Evolutionary conservation across 2,113 vertebrate species (phyloP).

Genomic region (Hippocampus mohnikei): DNA sequence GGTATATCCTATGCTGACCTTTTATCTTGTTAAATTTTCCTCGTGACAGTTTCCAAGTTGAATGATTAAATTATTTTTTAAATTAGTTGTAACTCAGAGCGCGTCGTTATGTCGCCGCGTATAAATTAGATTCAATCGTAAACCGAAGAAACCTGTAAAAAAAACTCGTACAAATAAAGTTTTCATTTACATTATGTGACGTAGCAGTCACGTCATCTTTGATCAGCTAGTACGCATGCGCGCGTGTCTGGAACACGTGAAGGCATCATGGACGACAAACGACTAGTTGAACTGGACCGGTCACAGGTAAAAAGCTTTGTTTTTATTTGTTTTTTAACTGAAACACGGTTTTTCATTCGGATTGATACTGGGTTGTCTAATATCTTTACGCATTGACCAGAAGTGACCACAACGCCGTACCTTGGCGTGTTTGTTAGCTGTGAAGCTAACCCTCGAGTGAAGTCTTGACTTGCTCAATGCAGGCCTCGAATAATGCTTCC

Average conservation of each 20-base stretch:
- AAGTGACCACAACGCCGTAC: neutral
- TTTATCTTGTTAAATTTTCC: neutral
- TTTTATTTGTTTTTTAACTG: no score
- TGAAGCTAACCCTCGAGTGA: constrained; percentile 9
- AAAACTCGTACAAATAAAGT: constrained; percentile 41
- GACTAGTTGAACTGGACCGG: constrained; percentile 31
- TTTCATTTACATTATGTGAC: constrained; percentile 8
- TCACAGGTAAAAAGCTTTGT: constrained; percentile 56
- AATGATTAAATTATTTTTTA: no score
- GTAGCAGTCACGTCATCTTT: neutral
- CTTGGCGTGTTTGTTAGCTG: constrained; percentile 10
- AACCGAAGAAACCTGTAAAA: neutral
- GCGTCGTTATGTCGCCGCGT: neutral
- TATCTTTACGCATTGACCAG: neutral
- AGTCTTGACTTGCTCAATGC: neutral
- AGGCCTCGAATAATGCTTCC: neutral
- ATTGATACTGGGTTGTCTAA: neutral
- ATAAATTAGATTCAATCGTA: neutral
- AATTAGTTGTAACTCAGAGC: no score
- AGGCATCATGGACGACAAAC: constrained; percentile 57
- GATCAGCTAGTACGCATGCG: constrained; percentile 35
- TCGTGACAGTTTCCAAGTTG: no score
- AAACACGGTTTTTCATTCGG: neutral
- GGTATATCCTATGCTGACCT: neutral
- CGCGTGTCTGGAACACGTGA: constrained; percentile 34